Percentiles rank a stretch among this genome's conserved stretches.
phyloP scores from a whole-genome alignment of 2,113 vertebrate genomes.

The Hipposideros armiger region DNA sequence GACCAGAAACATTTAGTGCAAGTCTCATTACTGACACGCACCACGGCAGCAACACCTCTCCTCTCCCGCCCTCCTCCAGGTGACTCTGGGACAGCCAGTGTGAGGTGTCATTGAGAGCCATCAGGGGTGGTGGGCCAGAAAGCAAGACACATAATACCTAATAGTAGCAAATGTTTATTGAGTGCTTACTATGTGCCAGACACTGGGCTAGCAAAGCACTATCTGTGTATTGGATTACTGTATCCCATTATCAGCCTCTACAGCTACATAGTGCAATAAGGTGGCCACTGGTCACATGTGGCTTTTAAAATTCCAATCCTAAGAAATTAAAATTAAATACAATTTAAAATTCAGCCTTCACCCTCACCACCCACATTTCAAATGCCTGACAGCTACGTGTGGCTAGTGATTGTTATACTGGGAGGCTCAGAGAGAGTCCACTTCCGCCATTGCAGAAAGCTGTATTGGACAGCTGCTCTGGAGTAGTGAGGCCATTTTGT shows the following conservation, averaged over 20 bases:
- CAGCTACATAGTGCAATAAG: background rate
- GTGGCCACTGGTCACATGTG: background rate
- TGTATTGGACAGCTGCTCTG: background rate
- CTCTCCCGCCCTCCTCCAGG: conserved; percentile 50
- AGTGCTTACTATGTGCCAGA: conserved; percentile 60
- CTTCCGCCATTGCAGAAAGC: background rate
- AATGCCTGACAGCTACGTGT: background rate
- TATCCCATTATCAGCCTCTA: background rate
- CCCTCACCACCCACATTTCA: background rate
- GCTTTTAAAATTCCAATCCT: conserved; percentile 18
- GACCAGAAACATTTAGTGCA: conserved; percentile 76
- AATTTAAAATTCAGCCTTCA: background rate
- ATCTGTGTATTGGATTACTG: background rate
- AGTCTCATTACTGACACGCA: conserved; percentile 76
- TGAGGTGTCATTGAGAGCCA: conserved; percentile 27
- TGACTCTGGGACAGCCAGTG: conserved; percentile 69
- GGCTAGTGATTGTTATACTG: background rate
- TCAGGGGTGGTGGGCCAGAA: conserved; percentile 53
- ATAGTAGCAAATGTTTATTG: conserved; percentile 55
- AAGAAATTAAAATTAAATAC: conserved; percentile 30
- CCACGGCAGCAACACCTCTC: conserved; percentile 53
- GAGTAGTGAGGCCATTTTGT: background rate
- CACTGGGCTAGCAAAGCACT: background rate
- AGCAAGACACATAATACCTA: conserved; percentile 52
- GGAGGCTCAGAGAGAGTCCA: background rate